Percentiles rank a stretch among this genome's conserved stretches.
Evolutionary conservation across 2,888 invertebrate genomes (phyloP).

Genomic region (Empis livida): DNA sequence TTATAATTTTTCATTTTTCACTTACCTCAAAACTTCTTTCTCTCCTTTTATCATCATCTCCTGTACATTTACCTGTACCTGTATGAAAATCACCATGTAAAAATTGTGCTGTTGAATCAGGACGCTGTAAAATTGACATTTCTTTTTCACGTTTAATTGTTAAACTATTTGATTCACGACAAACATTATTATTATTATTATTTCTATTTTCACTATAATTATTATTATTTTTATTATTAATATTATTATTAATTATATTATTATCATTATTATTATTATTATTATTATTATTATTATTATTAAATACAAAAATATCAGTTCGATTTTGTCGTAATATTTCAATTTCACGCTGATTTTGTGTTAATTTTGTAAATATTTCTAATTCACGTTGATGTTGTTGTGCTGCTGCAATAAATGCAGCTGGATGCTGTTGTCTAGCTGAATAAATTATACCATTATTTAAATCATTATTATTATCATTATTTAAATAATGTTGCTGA

Average conservation of each 20-base stretch:
- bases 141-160: conserved; percentile 10
- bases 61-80: conserved; percentile 15
- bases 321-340: conserved; percentile 19
- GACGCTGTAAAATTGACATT: conserved; percentile 20
- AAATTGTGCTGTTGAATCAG: conserved; percentile 32
- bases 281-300: conserved; percentile 15
- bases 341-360: conserved; percentile 20
- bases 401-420: conserved; percentile 28
- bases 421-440: conserved; percentile 27
- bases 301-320: conserved; percentile 16
- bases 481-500: neutral
- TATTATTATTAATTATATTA: conserved; percentile 16
- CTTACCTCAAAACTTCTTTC: conserved; percentile 34
- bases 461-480: neutral
- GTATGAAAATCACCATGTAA: conserved; percentile 11
- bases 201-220: conserved; percentile 8
- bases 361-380: conserved; percentile 7
- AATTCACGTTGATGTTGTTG: conserved; percentile 2
- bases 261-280: conserved; percentile 20
- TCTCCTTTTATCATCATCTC: conserved; percentile 28
- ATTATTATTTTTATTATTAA: conserved; percentile 14
- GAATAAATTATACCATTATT: conserved; percentile 15
- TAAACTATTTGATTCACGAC: conserved; percentile 8
- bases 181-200: conserved; percentile 10
- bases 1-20: neutral